Evolutionary conservation across 2,888 invertebrate species (phyloP), one percentile per base, ranked within the genome.

Genomic region (Synergus japonicus): DNA sequence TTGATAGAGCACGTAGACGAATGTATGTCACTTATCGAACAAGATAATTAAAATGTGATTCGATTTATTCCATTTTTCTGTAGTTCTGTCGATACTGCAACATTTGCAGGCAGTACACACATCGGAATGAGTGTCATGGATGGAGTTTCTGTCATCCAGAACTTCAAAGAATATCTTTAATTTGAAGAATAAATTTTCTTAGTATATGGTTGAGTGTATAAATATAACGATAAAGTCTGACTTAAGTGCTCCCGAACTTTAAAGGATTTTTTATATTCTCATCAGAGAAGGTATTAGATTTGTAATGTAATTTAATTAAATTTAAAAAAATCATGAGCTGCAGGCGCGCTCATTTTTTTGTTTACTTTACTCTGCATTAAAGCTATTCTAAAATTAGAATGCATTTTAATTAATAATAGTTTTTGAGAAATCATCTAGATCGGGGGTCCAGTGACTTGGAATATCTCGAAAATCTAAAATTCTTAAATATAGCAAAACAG

Each of bases 61-160:
- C 18, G 18, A 43, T 66, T 66, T 43, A 43, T 66, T n/a, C 1
- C 81, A 29, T 29, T 29, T 80, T 77, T 2, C 22, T 64, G 13
- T 78, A 69, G 76, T 81, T 79, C 41, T 54, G 41, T 46, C 81
- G 60, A 12, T 83, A 77, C 54, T 86, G 86, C 58, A 58, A 66
- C 3, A 73, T 80, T 49, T 86, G 86, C 65, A 15, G 76, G 4
- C 63, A 77, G 10, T 81, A 76, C 29, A 78, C 77, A 13, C 22
- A 13, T n/a, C 77, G 76, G 12, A 78, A 78, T 18, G 84, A 84
- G 65, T 77, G 69, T 44, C 86, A 86, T 66, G 84, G 85, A 64
- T 81, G 80, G 80, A 80, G 83, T 46, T 73, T 41, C 76, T 85
- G 85, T 77, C 79, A 77, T 18, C 79, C 79, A 67, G 83, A 83